Evolutionary conservation across 53 echinoderm and acorn worm species (phyloP), one percentile per base, ranked within the genome.

Genomic region (Paracentrotus lividus): DNA sequence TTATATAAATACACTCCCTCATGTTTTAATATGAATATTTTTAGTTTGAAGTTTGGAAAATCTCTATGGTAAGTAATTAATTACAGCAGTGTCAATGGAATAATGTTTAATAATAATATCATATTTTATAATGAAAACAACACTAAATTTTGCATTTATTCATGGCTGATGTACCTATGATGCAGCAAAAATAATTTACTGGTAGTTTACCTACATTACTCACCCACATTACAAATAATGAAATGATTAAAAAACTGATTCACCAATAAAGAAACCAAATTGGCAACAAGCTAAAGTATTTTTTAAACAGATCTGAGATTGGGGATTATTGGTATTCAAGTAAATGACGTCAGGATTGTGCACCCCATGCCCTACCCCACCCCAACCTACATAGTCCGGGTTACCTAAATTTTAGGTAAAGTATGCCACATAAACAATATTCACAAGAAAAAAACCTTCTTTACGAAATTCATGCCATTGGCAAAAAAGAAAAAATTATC

Each of bases 371-470:
- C 67, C 67, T 20, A 72, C 18, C 40, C 32, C 21, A 20, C 72
- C 72, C 36, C 36, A 20, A 1, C 20, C 8, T 72, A 18, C 36
- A 36, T 15, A 69, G 38, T 40, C 4, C 72, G 40, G 72, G 20
- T 72, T 40, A 72, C 36, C 72, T 72, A 36, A 72, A 72, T 72
- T 69, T 72, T 40, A 72, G 38, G 21, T 40, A 36, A 72, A 18
- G 72, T 72, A 40, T 72, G 72, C 16, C 72, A 72, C 15, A 40
- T 5, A 20, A 72, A 72, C 40, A 72, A 16, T 72, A 38, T 72
- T 40, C 18, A 69, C 18, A 14, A 16, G 38, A n/a, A 69, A 38
- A 7, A 69, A 69, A 69, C 15, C 40, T 72, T 72, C 36, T 72
- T 72, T 40, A 38, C 38, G n/a, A 72, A 72, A 15, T 38, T 16